These are phyloP conservation scores for Aleiodes testaceus DNA, from an alignment of 2,888 invertebrate species.

Conservation along the genomic window DNA sequence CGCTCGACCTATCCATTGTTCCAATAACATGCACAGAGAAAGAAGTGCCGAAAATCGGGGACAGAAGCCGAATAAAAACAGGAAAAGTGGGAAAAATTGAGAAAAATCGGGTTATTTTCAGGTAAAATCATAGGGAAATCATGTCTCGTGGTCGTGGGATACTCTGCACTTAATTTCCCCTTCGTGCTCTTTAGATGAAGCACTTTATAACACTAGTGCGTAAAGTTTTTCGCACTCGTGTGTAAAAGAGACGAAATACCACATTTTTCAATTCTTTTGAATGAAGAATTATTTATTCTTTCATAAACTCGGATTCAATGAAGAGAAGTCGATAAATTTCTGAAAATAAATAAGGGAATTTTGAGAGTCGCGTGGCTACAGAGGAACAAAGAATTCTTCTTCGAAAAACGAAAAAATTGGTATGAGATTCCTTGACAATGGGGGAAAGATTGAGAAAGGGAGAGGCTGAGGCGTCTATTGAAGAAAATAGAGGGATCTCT, in stretches of 20 bases:
- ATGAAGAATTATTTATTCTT: conserved; percentile 25
- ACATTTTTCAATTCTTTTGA: conserved; percentile 9
- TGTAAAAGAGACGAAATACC: too few species aligned
- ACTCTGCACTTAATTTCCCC: too few species aligned
- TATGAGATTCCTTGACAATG: conserved; percentile 9
- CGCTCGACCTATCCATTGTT: conserved; percentile 31
- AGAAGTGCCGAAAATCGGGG: conserved; percentile 13
- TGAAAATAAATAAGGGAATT: conserved; percentile 5
- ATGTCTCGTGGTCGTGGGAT: too few species aligned
- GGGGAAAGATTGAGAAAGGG: neutral
- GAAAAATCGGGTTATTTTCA: too few species aligned
- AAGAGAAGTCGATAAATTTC: conserved; percentile 37
- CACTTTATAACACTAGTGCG: too few species aligned
- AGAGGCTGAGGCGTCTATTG: neutral
- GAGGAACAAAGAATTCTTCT: conserved; percentile 36
- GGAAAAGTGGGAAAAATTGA: conserved; percentile 20
- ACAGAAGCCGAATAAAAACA: neutral
- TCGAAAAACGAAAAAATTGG: neutral
- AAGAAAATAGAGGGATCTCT: neutral
- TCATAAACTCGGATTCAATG: conserved; percentile 33
- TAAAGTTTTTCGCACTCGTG: too few species aligned
- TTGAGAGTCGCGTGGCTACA: conserved; percentile 40
- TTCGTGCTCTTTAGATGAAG: too few species aligned
- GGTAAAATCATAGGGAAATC: too few species aligned
- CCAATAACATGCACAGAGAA: conserved; percentile 30